These are phyloP conservation scores for Cephonodes hylas DNA, from an alignment of 2,888 invertebrate species.

Conservation along the genomic window DNA sequence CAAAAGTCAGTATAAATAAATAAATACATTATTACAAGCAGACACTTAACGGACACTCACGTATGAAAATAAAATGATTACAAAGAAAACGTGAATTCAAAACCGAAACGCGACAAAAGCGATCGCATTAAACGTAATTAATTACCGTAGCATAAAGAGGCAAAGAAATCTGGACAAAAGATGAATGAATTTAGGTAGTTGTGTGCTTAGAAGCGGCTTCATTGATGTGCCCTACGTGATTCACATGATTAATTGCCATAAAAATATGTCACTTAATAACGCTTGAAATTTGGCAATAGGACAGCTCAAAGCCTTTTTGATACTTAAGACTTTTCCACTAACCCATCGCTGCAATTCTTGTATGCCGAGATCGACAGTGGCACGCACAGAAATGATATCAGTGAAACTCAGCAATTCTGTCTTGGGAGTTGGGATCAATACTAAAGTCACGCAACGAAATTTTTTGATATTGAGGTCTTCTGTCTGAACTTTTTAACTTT, in stretches of 20 bases:
- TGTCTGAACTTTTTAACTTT: too few relatives aligned
- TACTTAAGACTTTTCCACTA: too few relatives aligned
- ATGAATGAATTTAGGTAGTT: constrained; percentile 49
- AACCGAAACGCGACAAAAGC: constrained; percentile 16
- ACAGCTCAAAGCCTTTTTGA: neutral
- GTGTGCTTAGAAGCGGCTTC: constrained; percentile 53
- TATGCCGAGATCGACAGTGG: too few relatives aligned
- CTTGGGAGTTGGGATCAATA: too few relatives aligned
- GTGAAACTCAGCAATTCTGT: too few relatives aligned
- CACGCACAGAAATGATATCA: too few relatives aligned
- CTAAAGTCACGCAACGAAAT: too few relatives aligned
- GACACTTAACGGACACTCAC: constrained; percentile 1
- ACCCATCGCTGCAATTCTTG: too few relatives aligned
- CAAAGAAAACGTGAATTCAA: constrained; percentile 9
- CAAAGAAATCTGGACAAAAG: constrained; percentile 41
- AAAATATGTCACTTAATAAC: constrained; percentile 4
- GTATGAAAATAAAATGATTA: neutral
- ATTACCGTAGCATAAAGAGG: constrained; percentile 62
- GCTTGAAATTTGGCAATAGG: neutral
- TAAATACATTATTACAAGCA: neutral
- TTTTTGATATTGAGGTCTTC: too few relatives aligned
- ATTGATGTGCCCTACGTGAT: constrained; percentile 63
- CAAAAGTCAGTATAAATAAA: too few relatives aligned
- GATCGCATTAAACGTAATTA: constrained; percentile 72
- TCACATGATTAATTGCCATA: constrained; percentile 53